Evolutionary conservation across 2,113 vertebrate species (phyloP), one percentile per base, ranked within the genome.

Genomic region (Phycodurus eques): DNA sequence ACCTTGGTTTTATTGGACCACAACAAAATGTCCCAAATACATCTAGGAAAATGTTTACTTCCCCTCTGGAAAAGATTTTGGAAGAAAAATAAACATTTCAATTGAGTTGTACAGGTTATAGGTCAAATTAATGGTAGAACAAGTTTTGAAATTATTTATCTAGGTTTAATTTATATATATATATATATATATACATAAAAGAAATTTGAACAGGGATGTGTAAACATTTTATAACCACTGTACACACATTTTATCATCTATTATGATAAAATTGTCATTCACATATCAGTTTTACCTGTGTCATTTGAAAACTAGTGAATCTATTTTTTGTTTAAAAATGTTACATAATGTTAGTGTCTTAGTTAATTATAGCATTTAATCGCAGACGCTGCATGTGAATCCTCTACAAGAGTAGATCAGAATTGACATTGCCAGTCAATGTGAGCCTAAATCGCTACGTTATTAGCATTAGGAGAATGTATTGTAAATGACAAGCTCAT

Each of bases 321-420:
- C 27, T 27, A 27, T 39, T 39, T 39, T 39, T 3, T 39, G 5
- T 39, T 3, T 39, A 39, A n/a, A n/a, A n/a, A n/a, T n/a, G n/a
- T n/a, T 39, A 19, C 53, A n/a, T 20, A 54, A 54, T 53, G 51
- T 53, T 0, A 53, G 51, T 5, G 4, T 20, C 7, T 8, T 11
- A 57, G n/a, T 57, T 15, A 14, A 31, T 15, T 33, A 14, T 12
- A 15, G 6, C 31, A 11, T 10, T 39, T 43, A 19, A 63, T 20
- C 17, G 1, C 19, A 64, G 39, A 42, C 62, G 12, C 19, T 20
- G 20, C 43, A 46, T 27, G 62, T 72, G 51, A 83, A 59, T 43
- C 74, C 73, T 73, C 64, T 79, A 51, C 69, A 72, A 68, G 20
- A 69, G n/a, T 10, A 35, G 42, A 47, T 47, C n/a, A 13, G 2